Percentiles rank a stretch among this genome's conserved stretches.
Conservation (phyloP, 2,888 invertebrate species). For the Perizoma flavofasciatum region DNA sequence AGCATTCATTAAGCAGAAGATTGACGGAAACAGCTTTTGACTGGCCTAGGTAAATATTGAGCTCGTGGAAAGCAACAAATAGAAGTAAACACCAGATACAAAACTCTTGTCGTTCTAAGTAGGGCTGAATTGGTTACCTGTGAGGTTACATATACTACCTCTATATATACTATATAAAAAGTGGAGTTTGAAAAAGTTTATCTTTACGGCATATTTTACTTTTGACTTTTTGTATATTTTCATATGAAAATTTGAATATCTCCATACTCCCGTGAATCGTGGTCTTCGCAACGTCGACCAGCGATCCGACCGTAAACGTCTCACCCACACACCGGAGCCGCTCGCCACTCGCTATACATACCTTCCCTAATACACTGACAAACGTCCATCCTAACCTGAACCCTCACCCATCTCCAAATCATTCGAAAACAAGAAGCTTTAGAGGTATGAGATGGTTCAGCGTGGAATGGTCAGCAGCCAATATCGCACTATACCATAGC, state of each 20-base stretch:
- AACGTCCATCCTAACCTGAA: slow-evolving; percentile 50
- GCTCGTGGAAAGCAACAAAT: no score
- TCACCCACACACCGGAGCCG: slow-evolving; percentile 80
- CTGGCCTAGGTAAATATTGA: no score
- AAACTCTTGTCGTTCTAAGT: no score
- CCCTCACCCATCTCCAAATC: slow-evolving; percentile 43
- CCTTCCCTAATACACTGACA: slow-evolving; percentile 67
- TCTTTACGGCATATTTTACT: no score
- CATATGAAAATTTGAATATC: slow-evolving; percentile 17
- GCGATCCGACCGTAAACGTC: slow-evolving; percentile 83
- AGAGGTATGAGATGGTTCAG: slow-evolving; percentile 49
- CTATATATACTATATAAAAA: not conserved
- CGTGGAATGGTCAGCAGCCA: slow-evolving; percentile 56
- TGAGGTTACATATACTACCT: no score
- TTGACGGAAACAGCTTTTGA: no score
- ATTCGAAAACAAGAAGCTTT: slow-evolving; percentile 30
- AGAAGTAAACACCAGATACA: no score
- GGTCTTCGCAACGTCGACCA: slow-evolving; percentile 70
- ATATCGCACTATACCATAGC: slow-evolving; percentile 79
- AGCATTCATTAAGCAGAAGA: no score
- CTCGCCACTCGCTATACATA: slow-evolving; percentile 75
- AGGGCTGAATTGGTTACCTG: no score
- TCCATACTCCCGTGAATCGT: slow-evolving; percentile 33
- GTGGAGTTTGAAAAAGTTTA: not conserved
- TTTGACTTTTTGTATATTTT: not conserved